Conservation (phyloP, 1,140 invertebrate genomes). For the Cepaea nemoralis region DNA sequence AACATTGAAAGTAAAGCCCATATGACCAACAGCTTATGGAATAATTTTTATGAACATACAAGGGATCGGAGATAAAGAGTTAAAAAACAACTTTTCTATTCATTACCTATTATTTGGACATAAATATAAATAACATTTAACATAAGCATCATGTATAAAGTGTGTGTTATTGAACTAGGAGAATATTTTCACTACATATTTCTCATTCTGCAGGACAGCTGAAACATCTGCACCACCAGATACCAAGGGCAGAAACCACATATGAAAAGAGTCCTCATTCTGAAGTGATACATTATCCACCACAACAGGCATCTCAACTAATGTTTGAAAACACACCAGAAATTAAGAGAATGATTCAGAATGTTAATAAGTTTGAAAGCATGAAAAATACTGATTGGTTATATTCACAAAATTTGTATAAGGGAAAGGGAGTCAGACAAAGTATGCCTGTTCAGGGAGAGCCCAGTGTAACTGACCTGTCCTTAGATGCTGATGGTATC, state of each 20-base stretch:
- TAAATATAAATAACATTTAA: too few relatives aligned
- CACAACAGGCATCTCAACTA: not conserved
- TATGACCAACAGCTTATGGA: too few relatives aligned
- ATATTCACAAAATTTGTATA: not conserved
- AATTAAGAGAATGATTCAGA: conserved; percentile 14
- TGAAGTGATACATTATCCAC: too few relatives aligned
- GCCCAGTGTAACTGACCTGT: conserved; percentile 23
- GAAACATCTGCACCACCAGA: not conserved
- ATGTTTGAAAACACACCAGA: conserved; percentile 36
- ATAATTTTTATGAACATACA: too few relatives aligned
- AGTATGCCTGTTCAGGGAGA: not conserved
- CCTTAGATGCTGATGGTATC: conserved; percentile 51
- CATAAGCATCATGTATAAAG: too few relatives aligned
- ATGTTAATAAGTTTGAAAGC: conserved; percentile 1
- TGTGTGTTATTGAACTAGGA: too few relatives aligned
- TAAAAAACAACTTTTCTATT: too few relatives aligned
- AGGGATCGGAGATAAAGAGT: too few relatives aligned
- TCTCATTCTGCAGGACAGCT: not conserved
- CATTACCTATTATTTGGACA: too few relatives aligned
- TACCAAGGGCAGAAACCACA: not conserved
- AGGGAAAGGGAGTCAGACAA: not conserved
- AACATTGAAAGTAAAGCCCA: too few relatives aligned
- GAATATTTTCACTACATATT: too few relatives aligned
- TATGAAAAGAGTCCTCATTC: too few relatives aligned
- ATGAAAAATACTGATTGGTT: not conserved